Conservation (phyloP, 2,113 vertebrate genomes). For the Mustelus asterias region DNA sequence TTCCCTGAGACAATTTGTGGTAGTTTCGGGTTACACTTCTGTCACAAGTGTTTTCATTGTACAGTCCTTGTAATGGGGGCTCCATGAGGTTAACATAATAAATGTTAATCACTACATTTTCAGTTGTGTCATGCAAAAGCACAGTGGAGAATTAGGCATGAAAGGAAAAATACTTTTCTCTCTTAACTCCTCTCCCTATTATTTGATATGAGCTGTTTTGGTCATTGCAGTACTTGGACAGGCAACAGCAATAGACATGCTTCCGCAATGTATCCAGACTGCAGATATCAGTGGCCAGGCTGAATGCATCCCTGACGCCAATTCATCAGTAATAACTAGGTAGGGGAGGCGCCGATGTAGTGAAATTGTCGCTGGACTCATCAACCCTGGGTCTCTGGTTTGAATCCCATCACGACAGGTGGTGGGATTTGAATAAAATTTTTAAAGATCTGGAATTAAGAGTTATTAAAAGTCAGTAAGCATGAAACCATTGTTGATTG, state of each 20-base stretch:
- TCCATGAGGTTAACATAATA: conserved; percentile 27
- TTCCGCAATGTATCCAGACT: background rate
- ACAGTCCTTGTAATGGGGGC: conserved; percentile 24
- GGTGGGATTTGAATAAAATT: too few species aligned
- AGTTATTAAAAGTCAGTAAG: too few species aligned
- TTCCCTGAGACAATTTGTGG: conserved; percentile 35
- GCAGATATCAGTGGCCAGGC: background rate
- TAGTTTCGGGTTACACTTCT: conserved; percentile 31
- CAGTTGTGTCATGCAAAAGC: conserved; percentile 1
- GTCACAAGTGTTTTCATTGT: conserved; percentile 35
- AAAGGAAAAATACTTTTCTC: background rate
- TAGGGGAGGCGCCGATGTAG: too few species aligned
- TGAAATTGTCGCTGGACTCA: too few species aligned
- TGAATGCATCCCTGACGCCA: background rate
- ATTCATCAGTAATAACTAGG: background rate
- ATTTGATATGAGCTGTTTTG: background rate
- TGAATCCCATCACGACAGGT: too few species aligned
- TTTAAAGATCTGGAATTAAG: too few species aligned
- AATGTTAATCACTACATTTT: conserved; percentile 29
- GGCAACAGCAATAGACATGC: background rate
- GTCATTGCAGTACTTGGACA: background rate
- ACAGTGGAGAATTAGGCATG: background rate
- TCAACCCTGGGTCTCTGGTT: too few species aligned
- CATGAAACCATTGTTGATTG: too few species aligned
- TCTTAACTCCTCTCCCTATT: background rate